Conservation (phyloP, 2,797 vertebrate genomes). For the Zenarchopterus dispar region DNA sequence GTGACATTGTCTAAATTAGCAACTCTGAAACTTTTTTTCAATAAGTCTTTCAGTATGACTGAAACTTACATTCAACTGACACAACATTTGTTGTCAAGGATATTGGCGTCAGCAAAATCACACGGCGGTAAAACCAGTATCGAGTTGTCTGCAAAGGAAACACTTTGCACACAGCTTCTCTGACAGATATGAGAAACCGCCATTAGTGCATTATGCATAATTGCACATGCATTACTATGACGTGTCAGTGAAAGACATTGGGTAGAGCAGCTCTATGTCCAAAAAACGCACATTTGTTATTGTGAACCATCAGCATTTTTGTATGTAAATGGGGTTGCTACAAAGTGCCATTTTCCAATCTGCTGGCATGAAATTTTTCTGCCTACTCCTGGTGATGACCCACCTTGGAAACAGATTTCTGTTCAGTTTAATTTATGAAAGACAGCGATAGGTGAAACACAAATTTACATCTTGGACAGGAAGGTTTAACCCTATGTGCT, state of each 20-base stretch:
- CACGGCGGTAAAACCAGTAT: constrained; percentile 87
- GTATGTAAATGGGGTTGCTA: constrained; percentile 95
- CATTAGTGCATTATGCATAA: constrained; percentile 99
- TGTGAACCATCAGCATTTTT: constrained; percentile 97
- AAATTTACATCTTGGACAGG: constrained; percentile 51
- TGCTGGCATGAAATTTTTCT: constrained; percentile 92
- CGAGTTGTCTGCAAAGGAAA: constrained; percentile 91
- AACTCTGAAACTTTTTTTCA: constrained; percentile 59
- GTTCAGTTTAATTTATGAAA: constrained; percentile 78
- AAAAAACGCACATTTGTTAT: constrained; percentile 87
- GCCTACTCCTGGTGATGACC: constrained; percentile 83
- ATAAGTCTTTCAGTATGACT: constrained; percentile 82
- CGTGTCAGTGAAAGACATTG: constrained; percentile 95
- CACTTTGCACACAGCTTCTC: constrained; percentile 89
- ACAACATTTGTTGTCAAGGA: constrained; percentile 93
- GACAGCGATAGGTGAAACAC: constrained; percentile 63
- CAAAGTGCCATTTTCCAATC: constrained; percentile 95
- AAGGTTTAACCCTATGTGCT: constrained; percentile 11
- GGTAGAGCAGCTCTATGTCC: constrained; percentile 86
- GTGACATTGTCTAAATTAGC: constrained; percentile 37
- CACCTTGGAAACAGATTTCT: constrained; percentile 72
- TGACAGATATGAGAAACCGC: constrained; percentile 96
- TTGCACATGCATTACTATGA: constrained; percentile 89
- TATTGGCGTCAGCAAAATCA: constrained; percentile 94
- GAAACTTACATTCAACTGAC: constrained; percentile 87